Conservation (phyloP, 2,797 vertebrate genomes). For the Phoeniculus purpureus region DNA sequence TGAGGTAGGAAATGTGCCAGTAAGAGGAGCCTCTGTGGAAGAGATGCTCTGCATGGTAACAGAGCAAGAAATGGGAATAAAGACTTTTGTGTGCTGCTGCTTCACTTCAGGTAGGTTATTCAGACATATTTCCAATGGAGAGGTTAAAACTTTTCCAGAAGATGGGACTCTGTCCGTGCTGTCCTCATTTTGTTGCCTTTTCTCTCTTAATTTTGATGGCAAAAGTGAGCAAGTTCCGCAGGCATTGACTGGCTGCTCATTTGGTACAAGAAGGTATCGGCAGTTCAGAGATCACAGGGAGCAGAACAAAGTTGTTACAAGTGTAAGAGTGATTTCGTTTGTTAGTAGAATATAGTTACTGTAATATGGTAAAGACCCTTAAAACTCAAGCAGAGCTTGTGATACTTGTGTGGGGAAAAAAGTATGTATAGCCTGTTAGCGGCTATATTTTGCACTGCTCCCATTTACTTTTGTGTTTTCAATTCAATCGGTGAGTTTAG, state of each 20-base stretch:
- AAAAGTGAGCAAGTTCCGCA: not conserved
- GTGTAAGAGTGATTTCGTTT: not conserved
- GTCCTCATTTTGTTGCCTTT: not conserved
- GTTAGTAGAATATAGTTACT: not conserved
- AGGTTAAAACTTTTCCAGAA: not conserved
- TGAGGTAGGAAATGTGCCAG: not conserved
- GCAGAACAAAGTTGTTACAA: not conserved
- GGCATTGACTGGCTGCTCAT: not conserved
- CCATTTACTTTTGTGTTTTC: not conserved
- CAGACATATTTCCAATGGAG: not conserved
- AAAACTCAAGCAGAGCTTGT: accelerated
- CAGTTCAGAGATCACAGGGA: not conserved
- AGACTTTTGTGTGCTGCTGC: not conserved
- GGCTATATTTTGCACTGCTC: accelerated
- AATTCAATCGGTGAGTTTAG: accelerated
- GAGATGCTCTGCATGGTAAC: not conserved
- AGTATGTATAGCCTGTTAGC: accelerated
- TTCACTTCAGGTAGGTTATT: not conserved
- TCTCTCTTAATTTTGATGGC: not conserved
- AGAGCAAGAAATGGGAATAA: not conserved
- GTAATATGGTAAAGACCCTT: not conserved
- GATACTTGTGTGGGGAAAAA: not conserved
- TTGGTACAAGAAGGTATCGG: not conserved
- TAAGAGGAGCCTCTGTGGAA: not conserved
- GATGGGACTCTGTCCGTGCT: not conserved